Evolutionary conservation across 2,888 invertebrate genomes (phyloP), one percentile per base, ranked within the genome.

Genomic region (Hesperia comma): DNA sequence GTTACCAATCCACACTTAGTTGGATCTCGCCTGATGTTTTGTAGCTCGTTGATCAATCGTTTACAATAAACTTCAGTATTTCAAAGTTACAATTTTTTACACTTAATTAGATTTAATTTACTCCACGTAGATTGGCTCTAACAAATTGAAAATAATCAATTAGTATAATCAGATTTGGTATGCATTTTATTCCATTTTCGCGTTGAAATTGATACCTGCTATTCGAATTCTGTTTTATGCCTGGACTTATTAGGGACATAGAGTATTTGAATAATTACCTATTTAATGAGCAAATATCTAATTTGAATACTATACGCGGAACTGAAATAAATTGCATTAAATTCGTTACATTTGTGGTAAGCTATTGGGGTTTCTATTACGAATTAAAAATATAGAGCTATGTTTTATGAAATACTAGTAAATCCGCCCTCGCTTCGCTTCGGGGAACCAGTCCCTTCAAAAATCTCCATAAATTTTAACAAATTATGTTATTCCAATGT

Each of bases 101-200:
- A 46, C 8, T 17, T 76, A 70, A 78, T 74, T 74, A 69, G 71
- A 72, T 74, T 69, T 63, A 70, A 66, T 75, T 68, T 76, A 78
- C 73, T 73, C 71, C 73, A 70, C 70, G 71, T 71, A 76, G 76
- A 80, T 77, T 75, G 78, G 73, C 74, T 73, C 69, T 73, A 75
- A 76, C 72, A 77, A 79, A 80, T 78, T 75, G 72, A 74, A 79
- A 78, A 79, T 78, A 79, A 75, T 72, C 62, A 68, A 71, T 71
- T 71, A 70, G 63, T 70, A 26, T 71, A 74, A 72, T 67, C 56
- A 71, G 69, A 74, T 75, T 75, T 69, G 63, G 70, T 60, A 53
- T 60, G 63, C 68, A 60, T 56, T 73, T 68, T 51, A 58, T 60
- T 64, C 53, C 41, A 64, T 51, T 40, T 58, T 21, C 51, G 33